Evolutionary conservation across 2,797 vertebrate species (phyloP), one percentile per base, ranked within the genome.

Genomic region (Heliangelus exortis): DNA sequence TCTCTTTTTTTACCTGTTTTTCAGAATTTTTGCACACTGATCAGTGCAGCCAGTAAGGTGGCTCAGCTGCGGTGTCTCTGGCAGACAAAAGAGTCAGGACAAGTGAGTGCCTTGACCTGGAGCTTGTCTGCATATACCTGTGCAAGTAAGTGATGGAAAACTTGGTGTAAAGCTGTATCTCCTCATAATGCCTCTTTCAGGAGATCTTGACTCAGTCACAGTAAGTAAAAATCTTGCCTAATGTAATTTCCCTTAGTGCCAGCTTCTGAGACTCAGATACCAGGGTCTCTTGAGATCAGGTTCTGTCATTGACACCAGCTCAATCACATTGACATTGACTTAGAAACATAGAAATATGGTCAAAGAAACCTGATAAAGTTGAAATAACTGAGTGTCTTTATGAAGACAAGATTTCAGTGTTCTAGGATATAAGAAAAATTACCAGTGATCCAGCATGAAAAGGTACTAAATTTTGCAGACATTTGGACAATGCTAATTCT

Each of bases 41-140:
- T 99, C 96, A 99, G 99, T 19, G 98, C 98, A 0, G 97, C 98
- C 90, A 99, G 99, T 95, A 99, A 99, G 95, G 91, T 99, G 54
- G 98, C 97, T 7, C 99, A 99, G 96, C 98, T 99, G 82, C 98
- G 97, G 61, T 98, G 97, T 50, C 97, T 99, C 90, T 99, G 99
- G 99, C 96, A 95, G 93, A 98, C 98, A 0, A 98, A 96, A 77
- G 98, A 99, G 47, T 97, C 99, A 0, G 98, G 98, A 14, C 98
- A 99, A 61, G 98, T 98, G 31, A 99, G 99, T 15, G 97, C 98
- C 31, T 96, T 99, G 90, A 98, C 98, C 43, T 99, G 99, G 99
- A 97, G 88, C 9, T 88, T 99, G 96, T 98, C 99, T 8, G 96
- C 97, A 3, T 99, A 98, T 69, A 99, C 99, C 8, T 98, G 98